A percentile compares a stretch with the other conserved stretches of the same genome.
phyloP scores from a whole-genome alignment of 1,140 invertebrate species.

The Vanessa atalanta region DNA sequence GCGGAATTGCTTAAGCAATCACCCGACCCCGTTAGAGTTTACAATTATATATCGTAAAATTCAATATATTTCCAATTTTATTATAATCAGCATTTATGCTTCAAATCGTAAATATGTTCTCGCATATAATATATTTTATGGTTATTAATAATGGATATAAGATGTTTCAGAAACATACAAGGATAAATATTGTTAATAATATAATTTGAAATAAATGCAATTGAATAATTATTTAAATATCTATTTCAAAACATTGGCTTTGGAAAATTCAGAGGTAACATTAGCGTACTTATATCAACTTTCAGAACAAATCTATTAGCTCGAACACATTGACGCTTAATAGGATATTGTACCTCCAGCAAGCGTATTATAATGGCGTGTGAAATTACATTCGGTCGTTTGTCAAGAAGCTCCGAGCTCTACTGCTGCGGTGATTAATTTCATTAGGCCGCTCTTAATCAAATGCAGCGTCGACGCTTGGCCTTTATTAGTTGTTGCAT shows the following conservation, averaged over 20 bases:
- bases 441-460: constrained; percentile 76
- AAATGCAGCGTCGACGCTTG: constrained; percentile 55
- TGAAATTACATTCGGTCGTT: constrained; percentile 78
- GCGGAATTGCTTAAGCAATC: constrained; percentile 41
- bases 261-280: background rate
- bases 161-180: background rate
- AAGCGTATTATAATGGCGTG: constrained; percentile 60
- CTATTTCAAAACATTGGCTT: background rate
- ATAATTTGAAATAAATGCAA: background rate
- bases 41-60: constrained; percentile 35
- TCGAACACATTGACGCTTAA: constrained; percentile 28
- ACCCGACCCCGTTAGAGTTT: constrained; percentile 30
- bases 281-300: constrained; percentile 6
- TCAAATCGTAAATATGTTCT: constrained; percentile 25
- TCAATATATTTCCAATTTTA: constrained; percentile 27
- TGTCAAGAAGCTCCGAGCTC: constrained; percentile 66
- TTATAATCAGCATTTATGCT: constrained; percentile 19
- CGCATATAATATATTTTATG: constrained; percentile 8
- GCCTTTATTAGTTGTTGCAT: constrained; percentile 36
- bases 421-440: constrained; percentile 69
- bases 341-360: constrained; percentile 34
- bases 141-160: background rate
- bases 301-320: constrained; percentile 33
- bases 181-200: background rate
- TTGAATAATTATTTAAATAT: background rate